phyloP scores from a whole-genome alignment of 2,113 vertebrate species.

The Brachypteracias leptosomus region DNA sequence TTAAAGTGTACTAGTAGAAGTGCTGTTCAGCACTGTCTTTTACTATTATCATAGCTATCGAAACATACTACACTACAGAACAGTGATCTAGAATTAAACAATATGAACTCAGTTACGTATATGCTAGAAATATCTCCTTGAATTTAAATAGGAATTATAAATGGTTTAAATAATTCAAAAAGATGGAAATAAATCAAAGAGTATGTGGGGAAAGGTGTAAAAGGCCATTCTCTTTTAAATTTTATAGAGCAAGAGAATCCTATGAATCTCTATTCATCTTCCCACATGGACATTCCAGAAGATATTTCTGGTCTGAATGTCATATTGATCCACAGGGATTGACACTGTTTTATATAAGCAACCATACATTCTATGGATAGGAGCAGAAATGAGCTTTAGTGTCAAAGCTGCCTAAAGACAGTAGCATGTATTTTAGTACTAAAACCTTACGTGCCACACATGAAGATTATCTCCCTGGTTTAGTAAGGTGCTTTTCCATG shows the following conservation, averaged over 20 bases:
- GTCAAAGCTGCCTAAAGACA: neutral
- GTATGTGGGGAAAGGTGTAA: fast-evolving
- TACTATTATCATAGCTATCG: neutral
- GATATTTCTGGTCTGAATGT: neutral
- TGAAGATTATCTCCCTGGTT: neutral
- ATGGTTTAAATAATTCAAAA: neutral
- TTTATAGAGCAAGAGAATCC: neutral
- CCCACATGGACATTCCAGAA: neutral
- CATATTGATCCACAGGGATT: neutral
- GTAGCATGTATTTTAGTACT: neutral
- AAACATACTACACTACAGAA: neutral
- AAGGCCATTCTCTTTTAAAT: neutral
- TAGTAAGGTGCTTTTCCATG: neutral
- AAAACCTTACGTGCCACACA: neutral
- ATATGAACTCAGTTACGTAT: neutral
- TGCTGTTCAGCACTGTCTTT: neutral
- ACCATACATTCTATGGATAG: too few relatives aligned
- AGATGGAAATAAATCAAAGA: neutral
- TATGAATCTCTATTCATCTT: neutral
- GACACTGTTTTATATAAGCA: neutral
- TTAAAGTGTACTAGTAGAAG: neutral
- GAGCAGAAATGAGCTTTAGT: neutral
- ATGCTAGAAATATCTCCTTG: neutral
- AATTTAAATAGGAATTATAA: neutral
- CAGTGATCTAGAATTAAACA: neutral